A percentile compares a stretch with the other conserved stretches of the same genome.
These are phyloP conservation scores for Lanius ludovicianus DNA, from an alignment of 2,113 vertebrate genomes.

Conservation along the genomic window DNA sequence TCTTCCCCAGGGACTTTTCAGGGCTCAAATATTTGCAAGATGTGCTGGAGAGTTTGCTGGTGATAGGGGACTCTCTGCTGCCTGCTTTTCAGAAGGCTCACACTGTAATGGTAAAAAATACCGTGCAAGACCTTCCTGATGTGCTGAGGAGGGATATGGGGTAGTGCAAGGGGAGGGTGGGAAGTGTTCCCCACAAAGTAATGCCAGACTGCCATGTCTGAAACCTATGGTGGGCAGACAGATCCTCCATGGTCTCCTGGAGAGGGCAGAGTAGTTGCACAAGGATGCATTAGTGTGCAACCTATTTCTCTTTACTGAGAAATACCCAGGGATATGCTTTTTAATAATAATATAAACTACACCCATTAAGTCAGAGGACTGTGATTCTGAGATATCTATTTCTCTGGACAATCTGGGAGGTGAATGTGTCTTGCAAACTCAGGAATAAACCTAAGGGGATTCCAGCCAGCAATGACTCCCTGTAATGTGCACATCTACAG, in stretches of 20 bases:
- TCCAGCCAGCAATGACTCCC: not conserved
- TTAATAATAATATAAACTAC: not conserved
- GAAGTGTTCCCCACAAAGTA: fast-evolving
- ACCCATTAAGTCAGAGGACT: not conserved
- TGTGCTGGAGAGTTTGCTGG: not conserved
- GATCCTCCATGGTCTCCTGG: fast-evolving
- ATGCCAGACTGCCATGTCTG: not conserved
- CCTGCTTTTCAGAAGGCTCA: not conserved
- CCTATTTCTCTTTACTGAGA: not conserved
- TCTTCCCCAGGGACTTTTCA: not conserved
- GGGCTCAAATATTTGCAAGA: not conserved
- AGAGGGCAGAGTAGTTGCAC: not conserved
- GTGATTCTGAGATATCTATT: not conserved
- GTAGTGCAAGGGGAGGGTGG: not conserved
- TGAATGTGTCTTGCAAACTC: not conserved
- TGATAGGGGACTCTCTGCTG: not conserved
- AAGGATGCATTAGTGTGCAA: not conserved
- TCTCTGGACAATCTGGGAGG: not conserved
- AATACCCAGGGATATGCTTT: not conserved
- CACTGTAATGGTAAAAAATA: not conserved
- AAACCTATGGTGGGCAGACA: not conserved
- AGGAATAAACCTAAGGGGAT: not conserved
- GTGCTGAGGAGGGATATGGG: not conserved
- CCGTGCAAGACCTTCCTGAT: not conserved
- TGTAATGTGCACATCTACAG: not conserved